Evolutionary conservation across 2,888 invertebrate genomes (phyloP), one percentile per base, ranked within the genome.

Genomic region (Heliothis peltigera): DNA sequence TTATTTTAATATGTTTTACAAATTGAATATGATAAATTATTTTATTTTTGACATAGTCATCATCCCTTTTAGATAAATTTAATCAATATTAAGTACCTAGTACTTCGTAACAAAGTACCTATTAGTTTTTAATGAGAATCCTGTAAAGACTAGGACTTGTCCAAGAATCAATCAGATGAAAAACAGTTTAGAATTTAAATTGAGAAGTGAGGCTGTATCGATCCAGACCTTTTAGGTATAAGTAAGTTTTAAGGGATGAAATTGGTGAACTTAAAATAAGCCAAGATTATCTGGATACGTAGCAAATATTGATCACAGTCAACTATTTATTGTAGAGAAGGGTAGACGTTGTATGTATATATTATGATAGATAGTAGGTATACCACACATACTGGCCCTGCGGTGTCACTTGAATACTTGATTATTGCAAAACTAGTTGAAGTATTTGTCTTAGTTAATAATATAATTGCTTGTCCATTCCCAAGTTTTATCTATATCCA

Each of bases 241-340:
- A 56, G 46, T 70, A 32, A 55, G 55, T 55, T 48, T 60, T 46
- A 51, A 17, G 35, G 35, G 46, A 47, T 71, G 47, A 54, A 60
- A 49, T 10, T 43, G 55, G 56, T 75, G 75, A 75, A 70, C 60
- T 73, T 61, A 57, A 71, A 65, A 75, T 69, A 64, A 73, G 48
- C 47, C 61, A 69, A 69, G 78, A 74, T 69, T 65, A 66, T 70
- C 63, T 70, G 64, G 70, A 75, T 64, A 32, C 8, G 59, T 70
- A 59, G 67, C 64, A 62, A 70, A 79, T 79, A 77, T 77, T 79
- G 79, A 78, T 77, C 79, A 75, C 70, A 70, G 51, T 46, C 47
- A 74, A 63, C 75, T 64, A 59, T 55, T 53, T 39, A 39, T 39
- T n/a, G 39, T 63, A 55, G 68, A 79, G 63, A 68, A 64, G 77